Evolutionary conservation across 2,888 invertebrate genomes (phyloP).

Genomic region (Trichogramma evanescens): DNA sequence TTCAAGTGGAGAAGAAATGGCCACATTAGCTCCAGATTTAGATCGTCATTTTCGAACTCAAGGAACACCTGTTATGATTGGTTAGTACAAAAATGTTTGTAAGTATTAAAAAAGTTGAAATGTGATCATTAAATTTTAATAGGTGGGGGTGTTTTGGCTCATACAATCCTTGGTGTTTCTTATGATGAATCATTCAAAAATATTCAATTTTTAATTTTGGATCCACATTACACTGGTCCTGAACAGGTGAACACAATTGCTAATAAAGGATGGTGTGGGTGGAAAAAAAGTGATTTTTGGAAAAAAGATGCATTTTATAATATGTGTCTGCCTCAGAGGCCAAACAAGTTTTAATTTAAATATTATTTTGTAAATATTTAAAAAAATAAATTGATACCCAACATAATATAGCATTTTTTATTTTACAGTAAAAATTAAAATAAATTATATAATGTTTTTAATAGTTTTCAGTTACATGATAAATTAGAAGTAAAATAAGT

Average conservation of each 20-base stretch:
- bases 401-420: neutral
- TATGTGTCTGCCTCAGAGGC: slow-evolving; percentile 82
- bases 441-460: too few relatives aligned
- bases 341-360: slow-evolving; percentile 30
- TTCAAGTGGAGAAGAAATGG: slow-evolving; percentile 77
- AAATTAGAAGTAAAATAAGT: too few relatives aligned
- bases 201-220: slow-evolving; percentile 87
- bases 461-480: too few relatives aligned
- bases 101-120: neutral
- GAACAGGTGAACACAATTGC: slow-evolving; percentile 72
- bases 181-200: slow-evolving; percentile 74
- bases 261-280: slow-evolving; percentile 92
- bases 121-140: slow-evolving; percentile 10
- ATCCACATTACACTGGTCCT: slow-evolving; percentile 93
- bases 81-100: slow-evolving; percentile 45
- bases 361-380: neutral
- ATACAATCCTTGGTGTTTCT: slow-evolving; percentile 94
- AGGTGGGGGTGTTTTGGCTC: slow-evolving; percentile 96
- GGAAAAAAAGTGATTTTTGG: slow-evolving; percentile 95
- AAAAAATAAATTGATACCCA: slow-evolving; percentile 9
- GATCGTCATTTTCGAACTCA: slow-evolving; percentile 84
- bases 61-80: slow-evolving; percentile 98
- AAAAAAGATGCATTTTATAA: slow-evolving; percentile 92
- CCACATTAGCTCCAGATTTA: slow-evolving; percentile 71
- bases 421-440: neutral